A percentile compares a stretch with the other conserved stretches of the same genome.
These are phyloP conservation scores for Patella caerulea DNA, from an alignment of 2,888 invertebrate genomes.

Conservation along the genomic window DNA sequence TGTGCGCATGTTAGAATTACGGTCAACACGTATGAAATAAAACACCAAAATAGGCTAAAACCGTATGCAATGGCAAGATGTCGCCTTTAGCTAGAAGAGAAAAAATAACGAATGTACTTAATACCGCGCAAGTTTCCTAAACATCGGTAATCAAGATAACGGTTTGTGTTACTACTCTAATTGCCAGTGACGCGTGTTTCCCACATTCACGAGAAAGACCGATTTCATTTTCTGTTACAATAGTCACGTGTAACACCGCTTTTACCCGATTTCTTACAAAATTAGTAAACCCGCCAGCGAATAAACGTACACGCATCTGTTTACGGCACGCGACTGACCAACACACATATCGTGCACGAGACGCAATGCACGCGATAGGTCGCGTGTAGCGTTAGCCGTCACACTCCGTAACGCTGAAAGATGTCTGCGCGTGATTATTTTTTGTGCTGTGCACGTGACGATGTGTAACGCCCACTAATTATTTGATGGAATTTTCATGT, in stretches of 20 bases:
- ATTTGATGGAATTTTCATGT: slow-evolving; percentile 13
- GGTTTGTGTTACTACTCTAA: not conserved
- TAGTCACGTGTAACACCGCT: not conserved
- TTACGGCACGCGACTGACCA: not conserved
- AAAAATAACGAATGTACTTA: too few relatives aligned
- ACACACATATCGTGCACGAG: not conserved
- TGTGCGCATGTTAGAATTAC: not conserved
- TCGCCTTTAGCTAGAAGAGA: too few relatives aligned
- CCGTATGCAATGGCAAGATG: not conserved
- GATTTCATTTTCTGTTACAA: not conserved
- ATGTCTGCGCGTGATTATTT: slow-evolving; percentile 1
- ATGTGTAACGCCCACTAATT: not conserved
- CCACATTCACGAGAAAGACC: not conserved
- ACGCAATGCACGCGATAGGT: slow-evolving; percentile 4
- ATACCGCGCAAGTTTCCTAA: too few relatives aligned
- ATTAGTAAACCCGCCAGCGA: not conserved
- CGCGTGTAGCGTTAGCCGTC: not conserved
- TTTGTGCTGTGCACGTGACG: slow-evolving; percentile 6
- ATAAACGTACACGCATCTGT: not conserved
- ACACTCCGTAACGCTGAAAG: slow-evolving; percentile 14
- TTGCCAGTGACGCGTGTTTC: not conserved
- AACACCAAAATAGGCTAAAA: not conserved
- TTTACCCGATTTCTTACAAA: not conserved
- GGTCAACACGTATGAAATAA: not conserved
- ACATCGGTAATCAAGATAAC: not conserved